Base-by-base conservation (phyloP, 92 coral and sea anemone genomes). In the Pocillopora grandis region DNA sequence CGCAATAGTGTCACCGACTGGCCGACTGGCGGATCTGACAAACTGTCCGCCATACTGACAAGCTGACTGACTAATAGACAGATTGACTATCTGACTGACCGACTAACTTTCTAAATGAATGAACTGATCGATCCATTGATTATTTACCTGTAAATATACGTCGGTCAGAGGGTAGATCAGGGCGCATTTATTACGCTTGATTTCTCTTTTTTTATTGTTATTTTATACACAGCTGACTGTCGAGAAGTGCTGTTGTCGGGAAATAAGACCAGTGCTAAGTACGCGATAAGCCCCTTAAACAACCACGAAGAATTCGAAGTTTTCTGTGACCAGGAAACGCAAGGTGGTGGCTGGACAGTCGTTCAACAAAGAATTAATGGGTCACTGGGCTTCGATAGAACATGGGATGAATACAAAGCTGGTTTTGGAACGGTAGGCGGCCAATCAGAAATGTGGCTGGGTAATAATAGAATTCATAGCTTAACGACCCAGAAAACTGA, bases 311-410 rank as follows among this genome's bases (percentile, higher is more conserved):
- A 60, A n/a, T 62, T 90, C n/a, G 68, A 76, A 8, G 93, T 90
- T 18, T 83, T 65, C 77, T 94, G 98, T 55, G 98, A 94, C 80
- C 94, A 91, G 69, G 77, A 66, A 33, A 85, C 88, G 1, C 91
- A 81, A 20, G 92, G 93, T 16, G 98, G 98, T 1, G 95, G 91
- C 2, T 94, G 98, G 98, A 61, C 89, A 2, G 72, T 91, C 6
- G 87, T 94, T 42, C 90, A 90, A 49, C 74, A 75, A 36, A 74
- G 89, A 36, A 10, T 13, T 1, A 80, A 66, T 18, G 63, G 20
- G 13, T 5, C 31, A 7, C 1, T 60, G 15, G 57, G 37, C 23
- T 89, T 85, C 33, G 17, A 15, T 9, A 82, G 67, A 27, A 20
- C 85, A 10, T 52, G 62, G 76, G 71, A 66, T 7, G 82, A 81